A percentile compares a stretch with the other conserved stretches of the same genome.
Conservation (phyloP, 2,113 vertebrate species). For the Callorhinus ursinus region DNA sequence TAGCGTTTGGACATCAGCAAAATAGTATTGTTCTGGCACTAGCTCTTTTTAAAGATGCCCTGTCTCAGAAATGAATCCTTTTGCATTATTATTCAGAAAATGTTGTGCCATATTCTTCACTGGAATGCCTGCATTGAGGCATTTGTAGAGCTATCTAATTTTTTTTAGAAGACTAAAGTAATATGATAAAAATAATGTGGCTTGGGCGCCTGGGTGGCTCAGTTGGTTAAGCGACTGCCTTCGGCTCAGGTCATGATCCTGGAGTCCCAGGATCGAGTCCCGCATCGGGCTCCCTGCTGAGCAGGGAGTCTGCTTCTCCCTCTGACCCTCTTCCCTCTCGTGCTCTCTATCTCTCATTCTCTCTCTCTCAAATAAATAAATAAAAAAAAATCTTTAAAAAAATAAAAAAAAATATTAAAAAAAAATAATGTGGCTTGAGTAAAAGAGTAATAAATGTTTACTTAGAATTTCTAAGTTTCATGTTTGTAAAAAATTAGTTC, state of each 20-base stretch:
- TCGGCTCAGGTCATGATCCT: too few species aligned
- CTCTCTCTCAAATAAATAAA: too few species aligned
- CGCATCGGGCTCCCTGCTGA: too few species aligned
- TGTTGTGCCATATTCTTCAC: not conserved
- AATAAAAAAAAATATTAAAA: too few species aligned
- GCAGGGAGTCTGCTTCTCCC: too few species aligned
- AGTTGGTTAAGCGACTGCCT: too few species aligned
- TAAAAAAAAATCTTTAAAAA: too few species aligned
- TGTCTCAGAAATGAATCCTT: slow-evolving; percentile 50
- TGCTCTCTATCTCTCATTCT: too few species aligned
- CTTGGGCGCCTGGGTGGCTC: too few species aligned
- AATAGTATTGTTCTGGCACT: slow-evolving; percentile 60
- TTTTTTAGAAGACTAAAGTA: slow-evolving; percentile 47
- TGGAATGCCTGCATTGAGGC: not conserved
- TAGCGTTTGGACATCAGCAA: slow-evolving; percentile 36
- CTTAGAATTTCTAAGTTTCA: slow-evolving; percentile 37
- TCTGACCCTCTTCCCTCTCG: too few species aligned
- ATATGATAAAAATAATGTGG: not conserved
- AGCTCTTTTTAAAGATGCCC: slow-evolving; percentile 44
- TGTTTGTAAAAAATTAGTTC: slow-evolving; percentile 40
- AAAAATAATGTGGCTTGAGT: slow-evolving; percentile 1
- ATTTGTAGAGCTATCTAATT: not conserved
- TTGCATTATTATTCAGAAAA: slow-evolving; percentile 52
- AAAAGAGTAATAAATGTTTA: slow-evolving; percentile 31
- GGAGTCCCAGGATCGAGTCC: too few species aligned